Evolutionary conservation across 2,797 vertebrate genomes (phyloP).

Genomic region (Ceyx erithaca): DNA sequence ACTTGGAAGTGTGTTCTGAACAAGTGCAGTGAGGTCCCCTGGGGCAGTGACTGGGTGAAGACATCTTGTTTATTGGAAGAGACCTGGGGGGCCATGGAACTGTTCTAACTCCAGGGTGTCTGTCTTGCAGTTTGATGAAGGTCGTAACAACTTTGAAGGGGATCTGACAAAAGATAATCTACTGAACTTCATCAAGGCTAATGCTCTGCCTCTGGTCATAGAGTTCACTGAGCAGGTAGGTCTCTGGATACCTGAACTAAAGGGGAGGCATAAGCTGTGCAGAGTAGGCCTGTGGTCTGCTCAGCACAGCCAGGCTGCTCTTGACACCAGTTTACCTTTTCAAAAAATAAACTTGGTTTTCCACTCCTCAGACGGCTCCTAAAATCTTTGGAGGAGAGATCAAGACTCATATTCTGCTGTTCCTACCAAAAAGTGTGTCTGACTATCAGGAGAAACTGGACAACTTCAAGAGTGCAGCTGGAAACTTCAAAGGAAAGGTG

Average conservation of each 20-base stretch:
- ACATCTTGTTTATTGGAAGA: neutral
- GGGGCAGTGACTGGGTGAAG: neutral
- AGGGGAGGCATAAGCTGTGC: neutral
- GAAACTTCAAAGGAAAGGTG: slow-evolving; percentile 92
- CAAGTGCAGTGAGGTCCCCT: neutral
- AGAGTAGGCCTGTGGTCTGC: neutral
- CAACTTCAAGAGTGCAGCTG: slow-evolving; percentile 91
- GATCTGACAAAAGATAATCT: slow-evolving; percentile 90
- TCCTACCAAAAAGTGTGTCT: slow-evolving; percentile 89
- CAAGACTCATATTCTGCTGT: slow-evolving; percentile 97
- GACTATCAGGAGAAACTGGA: slow-evolving; percentile 91
- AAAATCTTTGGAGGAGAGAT: slow-evolving; percentile 99
- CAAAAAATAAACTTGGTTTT: neutral
- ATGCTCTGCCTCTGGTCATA: slow-evolving; percentile 96
- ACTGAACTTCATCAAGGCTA: slow-evolving; percentile 90
- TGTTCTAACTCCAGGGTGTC: neutral
- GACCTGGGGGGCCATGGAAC: neutral
- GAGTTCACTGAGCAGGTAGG: slow-evolving; percentile 98
- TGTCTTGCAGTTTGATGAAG: slow-evolving; percentile 93
- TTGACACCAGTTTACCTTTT: neutral
- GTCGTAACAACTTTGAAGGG: slow-evolving; percentile 91
- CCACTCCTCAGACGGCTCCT: slow-evolving; percentile 87
- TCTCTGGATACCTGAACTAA: neutral
- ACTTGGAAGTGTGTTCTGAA: neutral
- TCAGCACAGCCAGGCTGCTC: neutral